These are phyloP conservation scores for Sesia apiformis DNA, from an alignment of 2,888 invertebrate species.

Conservation along the genomic window DNA sequence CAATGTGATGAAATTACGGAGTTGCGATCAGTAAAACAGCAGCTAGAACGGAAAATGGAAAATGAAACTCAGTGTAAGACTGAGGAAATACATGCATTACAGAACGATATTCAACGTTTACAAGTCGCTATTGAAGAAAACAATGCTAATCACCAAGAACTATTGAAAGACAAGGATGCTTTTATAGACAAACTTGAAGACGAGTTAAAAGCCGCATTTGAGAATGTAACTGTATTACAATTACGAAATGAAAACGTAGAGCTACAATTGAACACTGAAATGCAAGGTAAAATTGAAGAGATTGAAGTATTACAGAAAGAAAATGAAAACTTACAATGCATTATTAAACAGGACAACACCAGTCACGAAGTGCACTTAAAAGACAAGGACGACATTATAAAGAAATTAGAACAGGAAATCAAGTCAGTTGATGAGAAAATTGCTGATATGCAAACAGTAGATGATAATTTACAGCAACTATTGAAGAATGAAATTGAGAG, in stretches of 20 bases:
- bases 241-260: neutral
- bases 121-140: neutral
- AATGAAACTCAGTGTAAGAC: neutral
- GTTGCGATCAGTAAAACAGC: neutral
- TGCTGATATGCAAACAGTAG: conserved; percentile 16
- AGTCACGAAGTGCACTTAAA: neutral
- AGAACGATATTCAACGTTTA: neutral
- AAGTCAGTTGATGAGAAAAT: neutral
- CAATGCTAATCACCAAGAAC: neutral
- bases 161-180: neutral
- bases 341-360: neutral
- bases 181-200: neutral
- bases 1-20: neutral
- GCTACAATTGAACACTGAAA: neutral
- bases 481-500: conserved; percentile 21
- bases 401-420: neutral
- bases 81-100: neutral
- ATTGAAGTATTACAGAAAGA: too few relatives aligned
- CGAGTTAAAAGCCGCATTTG: neutral
- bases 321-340: too few relatives aligned
- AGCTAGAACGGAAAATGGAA: neutral
- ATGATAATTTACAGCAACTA: conserved; percentile 21
- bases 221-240: neutral
- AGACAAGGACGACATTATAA: neutral
- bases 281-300: neutral